Percentiles rank a stretch among this genome's conserved stretches.
Conservation (phyloP, 2,888 invertebrate species). For the Taphrorychus bicolor region DNA sequence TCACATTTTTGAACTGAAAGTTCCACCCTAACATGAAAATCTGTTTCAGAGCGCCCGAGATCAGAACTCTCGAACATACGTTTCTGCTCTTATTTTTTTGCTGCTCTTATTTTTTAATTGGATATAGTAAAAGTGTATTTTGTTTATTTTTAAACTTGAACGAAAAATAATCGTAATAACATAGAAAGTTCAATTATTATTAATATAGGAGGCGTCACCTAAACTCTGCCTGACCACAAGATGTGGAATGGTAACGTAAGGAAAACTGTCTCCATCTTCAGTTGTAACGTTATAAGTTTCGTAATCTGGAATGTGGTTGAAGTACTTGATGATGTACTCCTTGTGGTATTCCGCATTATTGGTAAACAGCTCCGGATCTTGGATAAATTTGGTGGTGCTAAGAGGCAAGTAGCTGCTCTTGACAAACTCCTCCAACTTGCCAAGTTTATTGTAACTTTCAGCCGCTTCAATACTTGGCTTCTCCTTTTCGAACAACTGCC, state of each 20-base stretch:
- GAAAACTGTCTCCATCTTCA: slow-evolving; percentile 49
- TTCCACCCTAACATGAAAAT: no score
- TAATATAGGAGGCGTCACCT: not conserved
- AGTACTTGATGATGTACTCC: slow-evolving; percentile 51
- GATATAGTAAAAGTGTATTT: no score
- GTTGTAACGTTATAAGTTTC: slow-evolving; percentile 48
- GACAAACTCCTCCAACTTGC: slow-evolving; percentile 9
- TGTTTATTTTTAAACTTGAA: no score
- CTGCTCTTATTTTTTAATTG: no score
- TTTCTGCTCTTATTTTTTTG: no score
- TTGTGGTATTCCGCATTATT: slow-evolving; percentile 49
- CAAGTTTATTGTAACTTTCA: slow-evolving; percentile 22
- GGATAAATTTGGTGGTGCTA: slow-evolving; percentile 47
- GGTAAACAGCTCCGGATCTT: slow-evolving; percentile 48
- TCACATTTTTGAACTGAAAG: no score
- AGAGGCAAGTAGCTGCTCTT: slow-evolving; percentile 45
- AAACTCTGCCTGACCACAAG: slow-evolving; percentile 27
- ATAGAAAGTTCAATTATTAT: no score
- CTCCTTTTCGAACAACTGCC: slow-evolving; percentile 28
- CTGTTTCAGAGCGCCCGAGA: no score
- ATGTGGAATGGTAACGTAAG: slow-evolving; percentile 47
- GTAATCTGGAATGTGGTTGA: slow-evolving; percentile 48
- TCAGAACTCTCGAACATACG: no score
- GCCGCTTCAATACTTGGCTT: slow-evolving; percentile 21
- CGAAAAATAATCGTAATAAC: no score